These are phyloP conservation scores for Pseudomugil gertrudae DNA, from an alignment of 2,797 vertebrate genomes.

Conservation along the genomic window DNA sequence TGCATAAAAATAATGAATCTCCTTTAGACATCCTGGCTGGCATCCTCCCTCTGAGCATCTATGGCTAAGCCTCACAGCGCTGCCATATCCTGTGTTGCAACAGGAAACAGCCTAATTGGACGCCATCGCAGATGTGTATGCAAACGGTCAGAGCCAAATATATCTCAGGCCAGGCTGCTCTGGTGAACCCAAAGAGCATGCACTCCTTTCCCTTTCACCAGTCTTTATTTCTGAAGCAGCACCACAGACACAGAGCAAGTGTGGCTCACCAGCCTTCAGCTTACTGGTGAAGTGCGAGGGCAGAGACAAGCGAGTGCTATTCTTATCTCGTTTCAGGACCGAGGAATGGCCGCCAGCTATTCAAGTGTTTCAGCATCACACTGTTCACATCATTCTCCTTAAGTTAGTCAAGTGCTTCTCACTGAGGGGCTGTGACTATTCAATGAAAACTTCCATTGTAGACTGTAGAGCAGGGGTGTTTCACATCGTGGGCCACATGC, in stretches of 20 bases:
- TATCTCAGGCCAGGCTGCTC: conserved; percentile 55
- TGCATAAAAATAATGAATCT: conserved; percentile 26
- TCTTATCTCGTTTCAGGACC: conserved; percentile 49
- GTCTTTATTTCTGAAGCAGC: conserved; percentile 31
- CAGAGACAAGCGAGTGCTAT: conserved; percentile 55
- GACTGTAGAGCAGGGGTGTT: conserved; percentile 2
- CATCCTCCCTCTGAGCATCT: conserved; percentile 25
- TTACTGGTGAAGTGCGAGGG: conserved; percentile 26
- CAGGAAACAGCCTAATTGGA: conserved; percentile 81
- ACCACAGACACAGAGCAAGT: conserved; percentile 32
- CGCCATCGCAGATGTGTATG: conserved; percentile 68
- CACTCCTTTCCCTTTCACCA: conserved; percentile 27
- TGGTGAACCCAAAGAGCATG: conserved; percentile 50
- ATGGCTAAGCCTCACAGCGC: conserved; percentile 42
- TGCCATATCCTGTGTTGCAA: conserved; percentile 65
- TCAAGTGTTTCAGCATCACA: conserved; percentile 52
- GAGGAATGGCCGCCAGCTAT: conserved; percentile 54
- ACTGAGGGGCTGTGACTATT: neutral
- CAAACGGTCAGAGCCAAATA: conserved; percentile 72
- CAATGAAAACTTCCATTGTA: conserved; percentile 2
- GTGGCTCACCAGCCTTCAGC: conserved; percentile 39
- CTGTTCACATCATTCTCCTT: conserved; percentile 39
- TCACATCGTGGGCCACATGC: no score
- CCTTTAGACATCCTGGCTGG: conserved; percentile 29
- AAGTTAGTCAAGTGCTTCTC: conserved; percentile 44